Conservation (phyloP, 2,797 vertebrate genomes). For the Sebastolobus altivelis region DNA sequence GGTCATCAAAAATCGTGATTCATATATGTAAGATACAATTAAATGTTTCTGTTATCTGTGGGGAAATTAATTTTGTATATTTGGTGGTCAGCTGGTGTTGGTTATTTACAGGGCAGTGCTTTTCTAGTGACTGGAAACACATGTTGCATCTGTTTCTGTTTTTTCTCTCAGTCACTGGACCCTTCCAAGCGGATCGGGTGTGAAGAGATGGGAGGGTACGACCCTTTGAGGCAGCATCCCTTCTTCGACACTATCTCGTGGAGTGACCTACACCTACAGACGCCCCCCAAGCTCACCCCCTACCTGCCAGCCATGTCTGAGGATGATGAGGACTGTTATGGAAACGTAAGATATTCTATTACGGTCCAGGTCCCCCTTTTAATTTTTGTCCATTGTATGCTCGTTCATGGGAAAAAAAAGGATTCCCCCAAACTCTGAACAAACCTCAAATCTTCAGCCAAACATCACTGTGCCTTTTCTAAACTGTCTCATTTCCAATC, state of each 20-base stretch:
- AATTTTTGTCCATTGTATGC: not conserved
- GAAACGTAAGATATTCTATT: conserved; percentile 89
- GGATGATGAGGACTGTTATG: conserved; percentile 99
- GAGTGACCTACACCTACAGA: conserved; percentile 94
- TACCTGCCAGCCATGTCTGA: conserved; percentile 99
- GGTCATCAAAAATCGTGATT: conserved; percentile 53
- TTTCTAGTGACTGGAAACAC: conserved; percentile 6
- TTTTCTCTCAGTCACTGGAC: conserved; percentile 89
- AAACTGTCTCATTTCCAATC: conserved; percentile 1
- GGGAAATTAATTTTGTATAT: not conserved
- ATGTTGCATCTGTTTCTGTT: not conserved
- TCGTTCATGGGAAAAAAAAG: not conserved
- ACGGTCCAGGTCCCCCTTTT: too few relatives aligned
- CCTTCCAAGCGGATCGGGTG: conserved; percentile 95
- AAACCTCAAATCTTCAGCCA: not conserved
- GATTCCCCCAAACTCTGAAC: not conserved
- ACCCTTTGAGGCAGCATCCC: conserved; percentile 92
- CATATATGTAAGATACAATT: not conserved
- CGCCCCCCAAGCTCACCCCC: conserved; percentile 95
- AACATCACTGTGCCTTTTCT: not conserved
- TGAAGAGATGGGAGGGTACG: conserved; percentile 96
- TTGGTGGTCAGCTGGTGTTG: not conserved
- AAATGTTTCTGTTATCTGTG: not conserved
- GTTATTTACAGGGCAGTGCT: not conserved
- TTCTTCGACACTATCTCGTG: conserved; percentile 96